Evolutionary conservation across 2,113 vertebrate genomes (phyloP).

Genomic region (Osmerus mordax): DNA sequence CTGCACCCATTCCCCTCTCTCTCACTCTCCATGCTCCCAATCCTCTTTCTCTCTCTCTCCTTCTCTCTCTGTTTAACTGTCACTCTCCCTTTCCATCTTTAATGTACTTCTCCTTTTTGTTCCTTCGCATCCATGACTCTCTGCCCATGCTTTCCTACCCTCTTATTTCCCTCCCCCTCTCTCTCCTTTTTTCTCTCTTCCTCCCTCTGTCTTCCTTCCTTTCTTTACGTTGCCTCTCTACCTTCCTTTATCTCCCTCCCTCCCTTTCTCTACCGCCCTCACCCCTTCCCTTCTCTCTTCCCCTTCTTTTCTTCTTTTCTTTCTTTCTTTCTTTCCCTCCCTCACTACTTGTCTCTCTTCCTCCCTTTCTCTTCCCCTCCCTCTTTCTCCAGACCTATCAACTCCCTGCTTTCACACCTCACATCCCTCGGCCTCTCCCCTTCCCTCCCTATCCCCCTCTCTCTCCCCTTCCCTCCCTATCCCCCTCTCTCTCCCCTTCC

Average conservation of each 20-base stretch:
- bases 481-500: not conserved
- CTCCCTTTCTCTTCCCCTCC: not conserved
- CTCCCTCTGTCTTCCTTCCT: not conserved
- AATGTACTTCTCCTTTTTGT: not conserved
- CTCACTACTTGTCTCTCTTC: not conserved
- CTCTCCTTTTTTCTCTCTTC: not conserved
- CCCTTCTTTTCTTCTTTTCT: not conserved
- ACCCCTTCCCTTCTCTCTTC: not conserved
- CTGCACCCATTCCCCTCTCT: slow-evolving; percentile 14
- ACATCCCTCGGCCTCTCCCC: not conserved
- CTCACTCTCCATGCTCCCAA: not conserved
- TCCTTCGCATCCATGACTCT: not conserved
- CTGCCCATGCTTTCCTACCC: not conserved
- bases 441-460: slow-evolving; percentile 1
- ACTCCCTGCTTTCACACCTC: not conserved
- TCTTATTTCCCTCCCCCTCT: not conserved
- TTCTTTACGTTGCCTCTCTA: slow-evolving; percentile 17
- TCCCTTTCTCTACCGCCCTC: slow-evolving; percentile 11
- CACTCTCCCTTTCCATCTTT: not conserved
- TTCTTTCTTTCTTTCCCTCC: not conserved
- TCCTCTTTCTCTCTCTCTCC: slow-evolving; percentile 27
- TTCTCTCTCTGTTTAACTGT: no score
- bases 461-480: slow-evolving; percentile 23
- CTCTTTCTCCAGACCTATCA: slow-evolving; percentile 25
- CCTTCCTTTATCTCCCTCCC: slow-evolving; percentile 19